These are phyloP conservation scores for Pseudomyrmex sp. DNA, from an alignment of 1,140 invertebrate genomes.

Conservation along the genomic window DNA sequence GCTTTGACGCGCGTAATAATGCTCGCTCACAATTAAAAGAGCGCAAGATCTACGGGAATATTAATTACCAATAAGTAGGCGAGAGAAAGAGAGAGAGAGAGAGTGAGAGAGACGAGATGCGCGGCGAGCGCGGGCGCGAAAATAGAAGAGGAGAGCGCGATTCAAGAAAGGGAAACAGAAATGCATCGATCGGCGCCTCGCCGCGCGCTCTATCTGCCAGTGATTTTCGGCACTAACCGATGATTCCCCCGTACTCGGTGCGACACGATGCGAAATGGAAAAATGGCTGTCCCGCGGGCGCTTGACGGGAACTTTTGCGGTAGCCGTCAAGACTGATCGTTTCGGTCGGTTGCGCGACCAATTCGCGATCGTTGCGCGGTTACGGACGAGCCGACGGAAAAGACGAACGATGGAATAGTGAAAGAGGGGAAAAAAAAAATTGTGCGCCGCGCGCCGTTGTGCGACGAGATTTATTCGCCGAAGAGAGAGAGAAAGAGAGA, in stretches of 20 bases:
- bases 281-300: conserved; percentile 73
- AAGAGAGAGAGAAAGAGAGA: too few relatives aligned
- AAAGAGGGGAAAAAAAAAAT: conserved; percentile 46
- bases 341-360: neutral
- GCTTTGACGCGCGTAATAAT: neutral
- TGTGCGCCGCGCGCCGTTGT: conserved; percentile 45
- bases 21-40: conserved; percentile 16
- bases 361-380: neutral
- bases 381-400: conserved; percentile 4
- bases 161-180: conserved; percentile 18
- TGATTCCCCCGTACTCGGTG: conserved; percentile 27
- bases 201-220: conserved; percentile 64
- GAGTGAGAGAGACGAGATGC: neutral
- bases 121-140: conserved; percentile 3
- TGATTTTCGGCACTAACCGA: conserved; percentile 57
- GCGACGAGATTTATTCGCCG: conserved; percentile 34
- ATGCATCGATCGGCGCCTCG: conserved; percentile 66
- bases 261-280: conserved; percentile 62
- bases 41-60: conserved; percentile 41
- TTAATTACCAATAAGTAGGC: conserved; percentile 44
- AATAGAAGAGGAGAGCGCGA: neutral
- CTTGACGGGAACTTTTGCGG: conserved; percentile 70
- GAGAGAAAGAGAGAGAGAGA: neutral
- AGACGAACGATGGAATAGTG: conserved; percentile 10
- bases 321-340: conserved; percentile 4